phyloP scores from a whole-genome alignment of 2,797 vertebrate genomes.

The Enteromius thamalakanensis region DNA sequence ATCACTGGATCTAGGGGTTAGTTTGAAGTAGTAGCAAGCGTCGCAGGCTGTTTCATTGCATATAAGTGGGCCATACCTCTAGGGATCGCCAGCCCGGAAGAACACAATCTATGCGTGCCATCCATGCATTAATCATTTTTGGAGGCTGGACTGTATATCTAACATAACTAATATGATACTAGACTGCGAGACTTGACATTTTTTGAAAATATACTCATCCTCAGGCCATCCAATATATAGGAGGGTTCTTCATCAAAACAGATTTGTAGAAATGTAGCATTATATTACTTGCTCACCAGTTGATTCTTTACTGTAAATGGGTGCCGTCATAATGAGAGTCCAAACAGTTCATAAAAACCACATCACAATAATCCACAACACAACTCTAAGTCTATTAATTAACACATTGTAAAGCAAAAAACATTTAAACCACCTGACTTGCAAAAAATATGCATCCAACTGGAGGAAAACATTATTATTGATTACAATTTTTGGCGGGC shows the following conservation, averaged over 20 bases:
- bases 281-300: not conserved
- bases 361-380: not conserved
- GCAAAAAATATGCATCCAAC: not conserved
- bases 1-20: constrained; percentile 43
- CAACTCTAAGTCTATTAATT: not conserved
- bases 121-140: constrained; percentile 59
- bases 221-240: not conserved
- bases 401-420: not conserved
- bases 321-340: not conserved
- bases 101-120: constrained; percentile 25
- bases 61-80: constrained; percentile 59
- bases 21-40: constrained; percentile 31
- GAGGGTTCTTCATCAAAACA: not conserved
- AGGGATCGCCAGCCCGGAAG: constrained; percentile 43
- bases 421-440: not conserved
- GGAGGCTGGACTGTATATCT: constrained; percentile 40
- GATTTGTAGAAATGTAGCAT: not conserved
- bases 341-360: not conserved
- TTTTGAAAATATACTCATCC: not conserved
- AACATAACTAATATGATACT: constrained; percentile 20
- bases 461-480: not conserved
- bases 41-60: constrained; percentile 34
- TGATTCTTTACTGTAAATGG: not conserved
- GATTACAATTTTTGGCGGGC: not conserved
- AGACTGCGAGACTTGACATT: not conserved